A percentile compares a stretch with the other conserved stretches of the same genome.
These are phyloP conservation scores for Sebastes schlegelii DNA, from an alignment of 2,113 vertebrate genomes.

Conservation along the genomic window DNA sequence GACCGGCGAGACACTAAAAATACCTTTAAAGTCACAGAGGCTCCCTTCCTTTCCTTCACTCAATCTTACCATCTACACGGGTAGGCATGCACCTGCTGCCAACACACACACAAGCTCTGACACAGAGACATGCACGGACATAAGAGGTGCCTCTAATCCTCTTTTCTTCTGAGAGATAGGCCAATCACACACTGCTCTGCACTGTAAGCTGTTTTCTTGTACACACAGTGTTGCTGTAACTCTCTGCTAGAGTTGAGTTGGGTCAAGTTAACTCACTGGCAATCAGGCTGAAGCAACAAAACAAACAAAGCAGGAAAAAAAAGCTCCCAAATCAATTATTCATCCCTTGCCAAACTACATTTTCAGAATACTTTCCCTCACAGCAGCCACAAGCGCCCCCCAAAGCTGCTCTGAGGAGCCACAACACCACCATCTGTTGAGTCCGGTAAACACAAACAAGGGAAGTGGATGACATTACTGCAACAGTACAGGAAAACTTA, in stretches of 20 bases:
- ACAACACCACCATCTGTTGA: conserved; percentile 41
- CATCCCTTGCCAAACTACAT: conserved; percentile 13
- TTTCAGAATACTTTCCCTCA: conserved; percentile 1
- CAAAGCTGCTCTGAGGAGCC: conserved; percentile 3
- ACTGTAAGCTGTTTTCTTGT: conserved; percentile 66
- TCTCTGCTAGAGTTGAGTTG: conserved; percentile 7
- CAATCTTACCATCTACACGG: conserved; percentile 23
- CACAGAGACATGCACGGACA: conserved; percentile 42
- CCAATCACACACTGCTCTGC: conserved; percentile 71
- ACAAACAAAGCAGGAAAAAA: conserved; percentile 12
- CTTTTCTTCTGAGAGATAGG: conserved; percentile 73
- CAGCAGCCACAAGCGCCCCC: conserved; percentile 6
- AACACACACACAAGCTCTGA: conserved; percentile 10
- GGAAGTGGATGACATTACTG: not conserved
- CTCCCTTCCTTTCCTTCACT: conserved; percentile 28
- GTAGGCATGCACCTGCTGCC: conserved; percentile 50
- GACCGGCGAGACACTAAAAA: conserved; percentile 75
- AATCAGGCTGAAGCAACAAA: conserved; percentile 28
- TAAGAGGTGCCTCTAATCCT: conserved; percentile 77
- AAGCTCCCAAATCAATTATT: conserved; percentile 41
- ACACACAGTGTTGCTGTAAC: conserved; percentile 35
- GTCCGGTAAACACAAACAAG: conserved; percentile 11
- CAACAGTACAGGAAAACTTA: conserved; percentile 19
- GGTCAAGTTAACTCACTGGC: conserved; percentile 20
- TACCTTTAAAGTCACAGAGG: conserved; percentile 77